Base-by-base conservation (phyloP, 2,113 vertebrate species). In the Baryphthengus martii region DNA sequence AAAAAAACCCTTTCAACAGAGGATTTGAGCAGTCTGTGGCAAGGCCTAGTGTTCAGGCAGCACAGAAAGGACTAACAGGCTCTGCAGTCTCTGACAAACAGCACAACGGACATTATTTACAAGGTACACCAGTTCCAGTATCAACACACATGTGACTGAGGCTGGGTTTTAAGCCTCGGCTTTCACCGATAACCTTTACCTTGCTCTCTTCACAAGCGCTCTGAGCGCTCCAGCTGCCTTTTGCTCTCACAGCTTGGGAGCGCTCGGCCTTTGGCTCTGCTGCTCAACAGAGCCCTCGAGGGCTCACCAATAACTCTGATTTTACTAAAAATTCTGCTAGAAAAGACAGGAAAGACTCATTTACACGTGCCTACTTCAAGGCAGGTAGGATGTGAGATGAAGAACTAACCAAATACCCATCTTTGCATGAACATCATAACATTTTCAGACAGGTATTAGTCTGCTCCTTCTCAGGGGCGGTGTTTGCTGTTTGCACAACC, bases 391-490 rank as follows among this genome's bases (percentile, higher is more conserved):
- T 49, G 47, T 39, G 58, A 62, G 26, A 29, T 40, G 31, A 74
- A 37, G 44, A 74, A 42, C 73, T 61, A 33, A 52, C 55, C 66
- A 8, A 80, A 77, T 35, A 49, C 15, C 35, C 39, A 35, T 42
- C 75, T 56, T 58, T 37, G 24, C 1, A 1, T 33, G 17, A 83
- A 63, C 24, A 29, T 7, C 35, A 4, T 35, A 77, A 20, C 33
- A 5, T 74, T 71, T 82, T 67, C 75, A 78, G 47, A 76, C 67
- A 20, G 24, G 53, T 61, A 72, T 13, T 39, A 39, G 23, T 84
- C 29, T 23, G 50, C 1, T 2, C 29, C 11, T 70, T 62, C 45
- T 5, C 0, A 0, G 10, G 19, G 21, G 39, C 2, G 2, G 9
- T 26, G 55, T 39, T 76, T 2, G 2, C 7, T 26, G 50, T 35